Base-by-base conservation (phyloP, 2,113 vertebrate species). In the Hippolais icterina region DNA sequence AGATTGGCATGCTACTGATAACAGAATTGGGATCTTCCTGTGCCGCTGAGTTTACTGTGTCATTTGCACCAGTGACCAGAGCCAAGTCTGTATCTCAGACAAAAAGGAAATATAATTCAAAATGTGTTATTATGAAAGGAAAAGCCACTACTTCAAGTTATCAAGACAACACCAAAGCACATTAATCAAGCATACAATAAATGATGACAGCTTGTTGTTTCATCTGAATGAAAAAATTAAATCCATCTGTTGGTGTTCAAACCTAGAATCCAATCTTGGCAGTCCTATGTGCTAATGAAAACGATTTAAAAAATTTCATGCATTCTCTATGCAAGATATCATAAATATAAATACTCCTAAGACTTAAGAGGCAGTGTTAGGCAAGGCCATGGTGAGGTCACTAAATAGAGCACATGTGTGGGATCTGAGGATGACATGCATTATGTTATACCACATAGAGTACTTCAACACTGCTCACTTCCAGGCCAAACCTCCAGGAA, bases 151-250 rank as follows among this genome's bases (percentile, higher is more conserved):
- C 86, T 93, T 90, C 44, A 76, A 94, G 89, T 91, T 96, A 96
- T 96, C 95, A 83, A 88, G 93, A 69, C 79, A 91, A 80, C 83
- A 95, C 82, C 71, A 93, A 95, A 97, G 93, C 37, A 50, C 42
- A 79, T 91, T 90, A 95, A 95, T 96, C 91, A 94, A 92, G 72
- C n/a, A 60, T 61, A 85, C 90, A 96, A 90, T 96, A 95, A 95
- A 97, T 0, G 71, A 94, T 77, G 88, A 95, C 92, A 96, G 81
- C 77, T 95, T 94, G 81, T 90, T 97, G 86, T 91, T 97, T 87
- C 87, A 77, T 87, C 79, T 35, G 76, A 96, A 94, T 96, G 97
- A 98, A 98, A 97, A 97, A 98, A 98, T 95, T 86, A 68, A 49
- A 71, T 81, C 97, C 98, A 98, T 97, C 86, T 98, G 97, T 97